Conservation (phyloP, 1,140 invertebrate genomes). For the Nylanderia fulva region DNA sequence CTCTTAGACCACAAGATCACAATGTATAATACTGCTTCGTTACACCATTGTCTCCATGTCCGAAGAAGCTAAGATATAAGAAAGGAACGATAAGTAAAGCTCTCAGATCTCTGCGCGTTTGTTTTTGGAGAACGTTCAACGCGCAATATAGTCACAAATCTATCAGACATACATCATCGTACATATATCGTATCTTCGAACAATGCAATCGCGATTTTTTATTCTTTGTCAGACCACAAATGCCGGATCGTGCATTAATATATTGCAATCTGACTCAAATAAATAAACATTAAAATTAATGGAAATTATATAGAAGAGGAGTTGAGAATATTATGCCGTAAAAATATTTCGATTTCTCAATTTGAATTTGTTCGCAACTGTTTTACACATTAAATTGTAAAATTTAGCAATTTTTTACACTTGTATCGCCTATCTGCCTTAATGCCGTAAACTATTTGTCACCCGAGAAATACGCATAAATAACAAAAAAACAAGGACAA, state of each 20-base stretch:
- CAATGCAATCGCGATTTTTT: constrained; percentile 16
- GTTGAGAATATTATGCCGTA: neutral
- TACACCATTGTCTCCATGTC: constrained; percentile 64
- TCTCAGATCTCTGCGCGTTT: constrained; percentile 41
- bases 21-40: constrained; percentile 82
- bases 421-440: neutral
- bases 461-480: neutral
- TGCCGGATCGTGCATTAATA: neutral
- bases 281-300: constrained; percentile 42
- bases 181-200: neutral
- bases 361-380: neutral
- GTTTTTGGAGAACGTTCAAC: constrained; percentile 28
- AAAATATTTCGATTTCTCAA: constrained; percentile 5
- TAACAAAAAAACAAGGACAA: neutral
- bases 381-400: constrained; percentile 7
- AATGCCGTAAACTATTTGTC: constrained; percentile 37
- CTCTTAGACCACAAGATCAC: constrained; percentile 76
- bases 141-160: neutral
- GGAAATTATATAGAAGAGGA: neutral
- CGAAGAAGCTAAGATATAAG: constrained; percentile 41
- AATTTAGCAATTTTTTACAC: constrained; percentile 21
- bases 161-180: neutral
- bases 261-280: neutral
- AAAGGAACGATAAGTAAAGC: constrained; percentile 5
- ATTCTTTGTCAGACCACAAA: neutral